Conservation (phyloP, 2,797 vertebrate species). For the Cephalopachus bancanus region DNA sequence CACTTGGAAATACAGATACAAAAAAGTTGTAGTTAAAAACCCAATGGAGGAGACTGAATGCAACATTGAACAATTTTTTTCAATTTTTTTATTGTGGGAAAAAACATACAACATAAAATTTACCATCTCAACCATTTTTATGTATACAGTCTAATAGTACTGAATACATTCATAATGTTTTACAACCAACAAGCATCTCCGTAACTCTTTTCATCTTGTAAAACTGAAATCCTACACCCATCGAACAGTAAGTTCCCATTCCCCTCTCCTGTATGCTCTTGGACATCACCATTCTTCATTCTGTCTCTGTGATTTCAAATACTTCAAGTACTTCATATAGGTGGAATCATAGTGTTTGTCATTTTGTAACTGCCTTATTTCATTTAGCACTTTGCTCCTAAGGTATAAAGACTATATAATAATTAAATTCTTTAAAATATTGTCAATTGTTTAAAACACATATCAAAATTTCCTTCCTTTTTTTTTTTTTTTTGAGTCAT, state of each 20-base stretch:
- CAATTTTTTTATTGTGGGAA: neutral
- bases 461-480: too few species aligned
- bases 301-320: neutral
- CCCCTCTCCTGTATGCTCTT: neutral
- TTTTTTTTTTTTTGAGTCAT: too few species aligned
- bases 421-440: too few species aligned
- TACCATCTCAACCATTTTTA: neutral
- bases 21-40: conserved; percentile 6
- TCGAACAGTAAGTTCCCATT: neutral
- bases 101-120: neutral
- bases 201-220: neutral
- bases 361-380: neutral
- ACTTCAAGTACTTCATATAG: neutral
- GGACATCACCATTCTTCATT: neutral
- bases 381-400: neutral
- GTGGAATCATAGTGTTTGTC: neutral
- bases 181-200: neutral
- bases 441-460: too few species aligned
- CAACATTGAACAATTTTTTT: neutral
- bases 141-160: neutral
- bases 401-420: neutral
- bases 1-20: neutral
- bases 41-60: neutral
- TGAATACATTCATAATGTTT: neutral
- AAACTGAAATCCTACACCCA: too few species aligned